Evolutionary conservation across 2,113 vertebrate species (phyloP).

Genomic region (Sigmodon hispidus): DNA sequence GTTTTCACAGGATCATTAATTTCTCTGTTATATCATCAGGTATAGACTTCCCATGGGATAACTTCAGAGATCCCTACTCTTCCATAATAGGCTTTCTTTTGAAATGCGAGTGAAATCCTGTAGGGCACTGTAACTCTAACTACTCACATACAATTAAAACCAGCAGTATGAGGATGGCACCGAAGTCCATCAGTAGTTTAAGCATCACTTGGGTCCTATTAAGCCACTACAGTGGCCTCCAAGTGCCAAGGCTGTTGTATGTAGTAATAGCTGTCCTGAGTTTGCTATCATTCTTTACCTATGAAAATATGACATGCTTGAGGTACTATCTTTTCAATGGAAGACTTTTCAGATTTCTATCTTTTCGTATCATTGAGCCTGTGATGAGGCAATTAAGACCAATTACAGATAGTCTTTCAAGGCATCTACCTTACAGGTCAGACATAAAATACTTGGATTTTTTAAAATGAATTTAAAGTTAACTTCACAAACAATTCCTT

Average conservation of each 20-base stretch:
- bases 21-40: neutral
- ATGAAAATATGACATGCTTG: neutral
- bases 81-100: neutral
- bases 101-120: neutral
- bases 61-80: neutral
- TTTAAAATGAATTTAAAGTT: neutral
- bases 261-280: neutral
- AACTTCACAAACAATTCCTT: neutral
- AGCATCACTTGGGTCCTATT: neutral
- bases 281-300: neutral
- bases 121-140: neutral
- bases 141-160: neutral
- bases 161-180: neutral
- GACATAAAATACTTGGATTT: neutral
- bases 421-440: neutral
- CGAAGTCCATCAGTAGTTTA: neutral
- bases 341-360: neutral
- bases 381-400: neutral
- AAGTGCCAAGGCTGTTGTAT: neutral
- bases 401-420: neutral
- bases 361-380: neutral
- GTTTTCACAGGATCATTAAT: neutral
- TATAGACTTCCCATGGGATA: neutral
- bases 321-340: neutral
- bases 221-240: neutral